Conservation (phyloP, 2,888 invertebrate species). For the Morpho achilles region DNA sequence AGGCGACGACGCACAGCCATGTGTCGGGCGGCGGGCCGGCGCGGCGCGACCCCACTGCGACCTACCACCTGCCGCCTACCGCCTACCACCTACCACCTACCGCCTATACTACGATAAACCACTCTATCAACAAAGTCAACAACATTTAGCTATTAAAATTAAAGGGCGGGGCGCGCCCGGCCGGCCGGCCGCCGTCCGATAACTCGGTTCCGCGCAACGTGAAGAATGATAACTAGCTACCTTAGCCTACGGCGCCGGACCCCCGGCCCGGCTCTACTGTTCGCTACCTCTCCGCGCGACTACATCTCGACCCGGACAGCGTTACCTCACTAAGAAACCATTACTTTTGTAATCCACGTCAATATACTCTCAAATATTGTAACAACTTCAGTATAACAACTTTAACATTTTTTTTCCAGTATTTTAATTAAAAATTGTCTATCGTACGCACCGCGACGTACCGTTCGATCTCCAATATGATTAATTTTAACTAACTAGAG, state of each 20-base stretch:
- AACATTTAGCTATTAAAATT: conserved; percentile 78
- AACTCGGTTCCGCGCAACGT: conserved; percentile 17
- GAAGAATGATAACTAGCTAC: conserved; percentile 61
- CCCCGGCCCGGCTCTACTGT: conserved; percentile 32
- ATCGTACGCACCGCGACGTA: conserved; percentile 57
- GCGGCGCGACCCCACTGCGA: conserved; percentile 44
- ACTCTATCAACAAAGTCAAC: conserved; percentile 77
- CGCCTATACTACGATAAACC: conserved; percentile 27
- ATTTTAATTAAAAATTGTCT: conserved; percentile 62
- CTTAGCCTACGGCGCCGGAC: conserved; percentile 63
- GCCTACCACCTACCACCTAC: conserved; percentile 41
- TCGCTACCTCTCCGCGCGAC: conserved; percentile 61
- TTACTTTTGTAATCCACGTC: conserved; percentile 58
- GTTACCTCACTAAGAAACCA: conserved; percentile 55
- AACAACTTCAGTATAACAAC: conserved; percentile 80
- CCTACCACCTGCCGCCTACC: conserved; percentile 29
- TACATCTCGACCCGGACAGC: conserved; percentile 45
- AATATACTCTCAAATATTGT: conserved; percentile 80
- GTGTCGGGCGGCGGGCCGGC: conserved; percentile 20
- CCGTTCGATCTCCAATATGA: conserved; percentile 41
- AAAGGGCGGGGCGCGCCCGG: conserved; percentile 50
- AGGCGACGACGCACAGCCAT: conserved; percentile 72
- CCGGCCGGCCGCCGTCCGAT: conserved; percentile 24
- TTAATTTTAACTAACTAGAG: conserved; percentile 66
- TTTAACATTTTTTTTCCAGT: conserved; percentile 71